phyloP scores from a whole-genome alignment of 2,113 vertebrate species.

The Corythaixoides concolor region DNA sequence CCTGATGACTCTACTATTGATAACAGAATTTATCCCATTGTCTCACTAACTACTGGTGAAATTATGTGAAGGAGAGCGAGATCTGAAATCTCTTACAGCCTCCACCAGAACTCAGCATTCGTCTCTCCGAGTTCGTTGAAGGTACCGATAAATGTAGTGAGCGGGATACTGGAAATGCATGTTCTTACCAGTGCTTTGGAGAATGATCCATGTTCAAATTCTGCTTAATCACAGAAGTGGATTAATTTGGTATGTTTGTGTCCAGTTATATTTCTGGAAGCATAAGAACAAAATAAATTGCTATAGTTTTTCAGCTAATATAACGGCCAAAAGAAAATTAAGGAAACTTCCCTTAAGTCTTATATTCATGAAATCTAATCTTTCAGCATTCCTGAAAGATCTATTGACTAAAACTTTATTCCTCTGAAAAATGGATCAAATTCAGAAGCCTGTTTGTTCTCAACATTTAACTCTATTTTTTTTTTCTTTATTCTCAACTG shows the following conservation, averaged over 20 bases:
- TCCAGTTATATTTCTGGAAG: neutral
- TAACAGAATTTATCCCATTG: neutral
- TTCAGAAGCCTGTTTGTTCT: neutral
- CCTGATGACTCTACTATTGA: neutral
- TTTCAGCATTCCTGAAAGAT: neutral
- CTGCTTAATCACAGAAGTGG: neutral
- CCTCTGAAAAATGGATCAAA: neutral
- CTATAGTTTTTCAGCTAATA: neutral
- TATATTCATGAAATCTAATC: neutral
- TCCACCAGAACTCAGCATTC: neutral
- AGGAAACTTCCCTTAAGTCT: neutral
- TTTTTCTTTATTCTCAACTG: neutral
- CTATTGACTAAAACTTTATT: neutral
- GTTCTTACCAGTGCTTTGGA: neutral
- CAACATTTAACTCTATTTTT: neutral
- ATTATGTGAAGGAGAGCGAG: neutral
- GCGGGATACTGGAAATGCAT: neutral
- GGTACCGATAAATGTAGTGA: neutral
- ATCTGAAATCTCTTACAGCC: neutral
- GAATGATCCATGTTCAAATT: neutral
- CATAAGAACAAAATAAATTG: neutral
- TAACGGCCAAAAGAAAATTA: neutral
- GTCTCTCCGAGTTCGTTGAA: neutral
- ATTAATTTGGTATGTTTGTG: neutral
- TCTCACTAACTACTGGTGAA: neutral